A percentile compares a stretch with the other conserved stretches of the same genome.
Evolutionary conservation across 2,888 invertebrate genomes (phyloP).

Genomic region (Ametastegia equiseti): DNA sequence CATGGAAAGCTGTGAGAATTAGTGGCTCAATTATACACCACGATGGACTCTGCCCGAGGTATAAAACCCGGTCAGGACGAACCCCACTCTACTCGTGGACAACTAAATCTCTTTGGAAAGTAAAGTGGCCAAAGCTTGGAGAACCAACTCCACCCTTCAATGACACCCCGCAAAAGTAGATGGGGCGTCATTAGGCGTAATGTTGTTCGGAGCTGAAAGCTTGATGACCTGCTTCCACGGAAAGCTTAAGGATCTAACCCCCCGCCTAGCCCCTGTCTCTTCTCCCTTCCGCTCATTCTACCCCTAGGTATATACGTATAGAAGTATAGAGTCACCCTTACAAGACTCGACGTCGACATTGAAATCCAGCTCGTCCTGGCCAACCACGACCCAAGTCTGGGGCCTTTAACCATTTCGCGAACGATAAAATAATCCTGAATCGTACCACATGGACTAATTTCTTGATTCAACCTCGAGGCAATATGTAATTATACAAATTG

Average conservation of each 20-base stretch:
- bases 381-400: background rate
- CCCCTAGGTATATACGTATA: too few relatives aligned
- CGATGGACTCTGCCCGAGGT: background rate
- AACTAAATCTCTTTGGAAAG: constrained; percentile 2
- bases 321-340: too few relatives aligned
- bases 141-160: background rate
- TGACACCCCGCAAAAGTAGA: constrained; percentile 17
- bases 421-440: background rate
- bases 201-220: constrained; percentile 37
- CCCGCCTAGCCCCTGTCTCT: too few relatives aligned
- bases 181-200: constrained; percentile 18
- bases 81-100: background rate
- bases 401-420: background rate
- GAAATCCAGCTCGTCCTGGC: background rate
- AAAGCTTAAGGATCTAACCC: constrained; percentile 17
- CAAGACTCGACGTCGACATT: background rate
- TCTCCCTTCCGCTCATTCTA: background rate
- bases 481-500: background rate
- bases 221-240: constrained; percentile 24
- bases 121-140: background rate
- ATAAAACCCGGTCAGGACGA: background rate
- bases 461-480: background rate
- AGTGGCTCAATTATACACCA: constrained; percentile 29
- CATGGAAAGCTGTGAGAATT: background rate
- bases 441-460: background rate